A percentile compares a stretch with the other conserved stretches of the same genome.
Conservation (phyloP, 2,888 invertebrate genomes). For the Macrophya annulata region DNA sequence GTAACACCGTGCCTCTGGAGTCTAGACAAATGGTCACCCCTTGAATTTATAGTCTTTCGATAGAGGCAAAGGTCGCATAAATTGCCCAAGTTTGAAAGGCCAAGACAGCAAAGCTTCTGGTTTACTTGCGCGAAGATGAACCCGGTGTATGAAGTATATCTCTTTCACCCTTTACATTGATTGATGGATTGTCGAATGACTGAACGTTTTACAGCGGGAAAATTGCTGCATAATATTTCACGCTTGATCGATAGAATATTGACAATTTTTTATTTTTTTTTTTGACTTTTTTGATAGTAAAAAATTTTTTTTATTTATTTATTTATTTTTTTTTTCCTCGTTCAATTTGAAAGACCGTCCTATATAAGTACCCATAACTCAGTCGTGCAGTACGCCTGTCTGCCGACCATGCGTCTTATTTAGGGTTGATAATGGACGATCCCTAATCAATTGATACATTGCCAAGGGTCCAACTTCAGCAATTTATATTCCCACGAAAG, state of each 20-base stretch:
- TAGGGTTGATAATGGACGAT: conserved; percentile 57
- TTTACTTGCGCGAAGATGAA: neutral
- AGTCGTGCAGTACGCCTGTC: conserved; percentile 5
- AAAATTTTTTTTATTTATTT: neutral
- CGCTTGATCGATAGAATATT: neutral
- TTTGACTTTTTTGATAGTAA: neutral
- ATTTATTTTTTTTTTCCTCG: neutral
- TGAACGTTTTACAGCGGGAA: neutral
- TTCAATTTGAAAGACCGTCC: neutral
- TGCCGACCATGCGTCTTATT: conserved; percentile 41
- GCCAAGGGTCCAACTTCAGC: conserved; percentile 59
- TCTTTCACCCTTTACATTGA: conserved; percentile 15
- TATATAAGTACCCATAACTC: neutral
- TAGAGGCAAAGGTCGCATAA: conserved; percentile 57
- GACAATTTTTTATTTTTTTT: neutral
- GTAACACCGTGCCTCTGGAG: conserved; percentile 48
- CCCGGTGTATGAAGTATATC: neutral
- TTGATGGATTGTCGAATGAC: conserved; percentile 37
- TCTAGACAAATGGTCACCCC: conserved; percentile 56
- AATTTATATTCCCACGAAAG: conserved; percentile 61
- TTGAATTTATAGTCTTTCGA: conserved; percentile 58
- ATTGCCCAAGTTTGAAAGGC: conserved; percentile 53
- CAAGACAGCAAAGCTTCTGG: conserved; percentile 44
- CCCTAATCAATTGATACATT: conserved; percentile 66
- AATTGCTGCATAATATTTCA: neutral